phyloP scores from a whole-genome alignment of 1,140 invertebrate species.

The Stenopsyche tienmushanensis region DNA sequence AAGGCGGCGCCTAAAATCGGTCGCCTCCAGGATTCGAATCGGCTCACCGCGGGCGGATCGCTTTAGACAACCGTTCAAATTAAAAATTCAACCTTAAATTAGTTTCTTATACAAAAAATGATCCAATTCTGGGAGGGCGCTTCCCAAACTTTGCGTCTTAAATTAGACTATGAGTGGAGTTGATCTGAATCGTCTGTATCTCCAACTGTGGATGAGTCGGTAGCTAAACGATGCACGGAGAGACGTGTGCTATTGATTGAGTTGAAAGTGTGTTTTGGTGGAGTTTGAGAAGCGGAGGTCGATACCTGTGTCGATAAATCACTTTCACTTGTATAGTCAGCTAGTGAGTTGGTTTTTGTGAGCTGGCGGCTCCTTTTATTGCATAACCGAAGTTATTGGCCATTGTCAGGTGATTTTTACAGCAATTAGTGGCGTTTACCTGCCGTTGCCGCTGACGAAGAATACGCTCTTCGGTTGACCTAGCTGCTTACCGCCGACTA shows the following conservation, averaged over 20 bases:
- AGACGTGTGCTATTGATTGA: not conserved
- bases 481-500: constrained; percentile 5
- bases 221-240: too few relatives aligned
- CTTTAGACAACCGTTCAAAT: not conserved
- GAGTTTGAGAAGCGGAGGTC: constrained; percentile 1
- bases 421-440: constrained; percentile 40
- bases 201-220: too few relatives aligned
- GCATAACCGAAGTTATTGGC: constrained; percentile 30
- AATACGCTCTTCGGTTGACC: not conserved
- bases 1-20: constrained; percentile 16
- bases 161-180: too few relatives aligned
- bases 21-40: not conserved
- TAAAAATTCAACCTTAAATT: constrained; percentile 10
- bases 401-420: constrained; percentile 39
- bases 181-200: too few relatives aligned
- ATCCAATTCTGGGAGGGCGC: not conserved
- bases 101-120: constrained; percentile 1
- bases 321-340: constrained; percentile 35
- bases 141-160: not conserved
- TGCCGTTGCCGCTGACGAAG: constrained; percentile 15
- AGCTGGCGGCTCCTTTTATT: constrained; percentile 33
- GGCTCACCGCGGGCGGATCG: not conserved
- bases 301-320: constrained; percentile 34
- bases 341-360: constrained; percentile 27
- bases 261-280: not conserved